phyloP scores from a whole-genome alignment of 2,113 vertebrate species.

The Trichechus manatus region DNA sequence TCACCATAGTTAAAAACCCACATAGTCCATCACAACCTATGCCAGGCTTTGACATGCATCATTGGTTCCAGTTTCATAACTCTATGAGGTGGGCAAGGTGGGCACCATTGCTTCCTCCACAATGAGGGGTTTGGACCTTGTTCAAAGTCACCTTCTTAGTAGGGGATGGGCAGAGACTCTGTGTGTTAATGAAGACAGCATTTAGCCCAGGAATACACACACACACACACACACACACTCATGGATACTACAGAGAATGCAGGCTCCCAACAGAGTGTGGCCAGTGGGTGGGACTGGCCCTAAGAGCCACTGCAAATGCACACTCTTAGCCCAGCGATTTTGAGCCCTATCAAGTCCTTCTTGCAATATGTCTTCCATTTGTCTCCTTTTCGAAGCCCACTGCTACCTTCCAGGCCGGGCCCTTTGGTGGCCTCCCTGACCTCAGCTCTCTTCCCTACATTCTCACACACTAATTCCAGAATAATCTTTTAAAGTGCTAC shows the following conservation, averaged over 20 bases:
- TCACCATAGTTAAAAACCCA: neutral
- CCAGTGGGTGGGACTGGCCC: accelerated
- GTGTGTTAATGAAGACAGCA: neutral
- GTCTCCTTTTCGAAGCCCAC: neutral
- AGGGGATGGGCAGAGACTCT: neutral
- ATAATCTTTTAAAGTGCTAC: neutral
- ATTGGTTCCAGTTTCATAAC: neutral
- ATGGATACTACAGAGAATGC: neutral
- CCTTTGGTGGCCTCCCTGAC: neutral
- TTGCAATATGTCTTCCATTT: neutral
- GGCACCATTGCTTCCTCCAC: neutral
- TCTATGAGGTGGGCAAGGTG: accelerated
- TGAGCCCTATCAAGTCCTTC: neutral
- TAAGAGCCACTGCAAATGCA: accelerated
- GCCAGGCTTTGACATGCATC: neutral
- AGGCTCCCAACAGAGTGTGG: neutral
- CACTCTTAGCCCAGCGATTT: neutral
- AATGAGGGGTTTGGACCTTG: neutral
- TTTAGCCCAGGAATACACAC: neutral
- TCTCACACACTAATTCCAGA: neutral
- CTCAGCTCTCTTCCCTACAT: neutral
- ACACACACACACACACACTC: too few relatives aligned
- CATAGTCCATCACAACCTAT: too few relatives aligned
- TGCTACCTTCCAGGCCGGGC: neutral
- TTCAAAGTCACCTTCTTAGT: neutral